These are phyloP conservation scores for Rhabdomys pumilio DNA, from an alignment of 2,797 vertebrate genomes.

Conservation along the genomic window DNA sequence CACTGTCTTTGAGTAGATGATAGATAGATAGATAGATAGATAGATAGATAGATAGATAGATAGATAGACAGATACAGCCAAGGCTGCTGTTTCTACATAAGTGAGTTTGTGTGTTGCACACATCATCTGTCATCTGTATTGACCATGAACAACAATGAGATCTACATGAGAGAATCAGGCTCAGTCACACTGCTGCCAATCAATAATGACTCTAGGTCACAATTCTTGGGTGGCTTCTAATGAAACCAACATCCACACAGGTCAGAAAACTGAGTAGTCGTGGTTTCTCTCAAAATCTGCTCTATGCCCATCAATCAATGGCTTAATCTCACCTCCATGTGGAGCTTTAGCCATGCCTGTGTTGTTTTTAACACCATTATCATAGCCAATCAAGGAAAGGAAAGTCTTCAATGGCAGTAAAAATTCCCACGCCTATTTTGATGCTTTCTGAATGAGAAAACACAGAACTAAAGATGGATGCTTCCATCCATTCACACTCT, in stretches of 20 bases:
- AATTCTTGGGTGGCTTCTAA: background rate
- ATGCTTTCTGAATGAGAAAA: conserved; percentile 48
- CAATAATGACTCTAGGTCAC: background rate
- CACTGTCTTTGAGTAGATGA: background rate
- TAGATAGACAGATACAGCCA: background rate
- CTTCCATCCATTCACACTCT: background rate
- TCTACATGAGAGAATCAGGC: background rate
- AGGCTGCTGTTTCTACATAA: background rate
- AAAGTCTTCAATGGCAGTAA: conserved; percentile 36
- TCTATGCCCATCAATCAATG: background rate
- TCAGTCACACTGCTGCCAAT: background rate
- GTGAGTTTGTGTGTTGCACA: background rate
- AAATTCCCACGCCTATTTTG: conserved; percentile 47
- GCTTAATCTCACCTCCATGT: background rate
- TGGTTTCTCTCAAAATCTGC: background rate
- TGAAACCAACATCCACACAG: background rate
- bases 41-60: background rate
- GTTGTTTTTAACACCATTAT: conserved; percentile 43
- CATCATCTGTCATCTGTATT: background rate
- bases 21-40: background rate
- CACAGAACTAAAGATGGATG: background rate
- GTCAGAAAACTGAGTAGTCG: background rate
- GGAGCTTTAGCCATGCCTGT: background rate
- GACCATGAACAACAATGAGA: background rate
- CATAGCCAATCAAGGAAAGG: conserved; percentile 45